Base-by-base conservation (phyloP, 2,888 invertebrate species). In the Pomacea canaliculata region DNA sequence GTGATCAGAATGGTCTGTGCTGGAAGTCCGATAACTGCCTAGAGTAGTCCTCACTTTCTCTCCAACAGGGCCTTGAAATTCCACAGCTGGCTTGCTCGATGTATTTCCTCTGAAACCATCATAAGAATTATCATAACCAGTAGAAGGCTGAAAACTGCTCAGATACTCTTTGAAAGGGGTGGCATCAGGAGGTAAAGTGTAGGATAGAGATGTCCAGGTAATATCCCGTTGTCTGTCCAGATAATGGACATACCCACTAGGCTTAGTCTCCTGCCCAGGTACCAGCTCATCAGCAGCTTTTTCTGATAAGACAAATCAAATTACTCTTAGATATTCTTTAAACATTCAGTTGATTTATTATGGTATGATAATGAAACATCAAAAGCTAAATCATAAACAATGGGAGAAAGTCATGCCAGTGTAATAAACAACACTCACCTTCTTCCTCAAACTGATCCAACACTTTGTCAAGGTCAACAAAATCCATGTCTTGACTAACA, bases 381-480 rank as follows among this genome's bases (percentile, higher is more conserved):
- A 1, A 68, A 68, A 27, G 27, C 46, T 13, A 48, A 19, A 19
- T 68, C 10, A 70, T 46, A 70, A 49, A 70, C 49, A 70, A 49
- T 13, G 48, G 19, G 48, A 70, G 51, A 70, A 70, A 51, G 19
- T 12, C 68, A 68, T 46, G 68, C 37, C 48, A 46, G 12, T 10
- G 12, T 68, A 37, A 68, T 48, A 13, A 59, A 18, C 8, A 63
- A 18, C 23, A 75, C 82, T 78, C 83, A 91, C 92, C 91, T 92
- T 95, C 94, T 85, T 94, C 93, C 90, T 96, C 96, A 88, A 96
- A 94, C 89, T 95, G 95, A 91, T 96, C 95, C 78, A 96, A 92
- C 81, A 96, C 95, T 92, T 95, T 95, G 90, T 96, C 95, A 87
- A 96, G 92, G 91, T 96, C 96, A 80, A 96, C 94, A 76, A 93